Evolutionary conservation across 1,140 invertebrate species (phyloP).

Genomic region (Micrasema minimum): DNA sequence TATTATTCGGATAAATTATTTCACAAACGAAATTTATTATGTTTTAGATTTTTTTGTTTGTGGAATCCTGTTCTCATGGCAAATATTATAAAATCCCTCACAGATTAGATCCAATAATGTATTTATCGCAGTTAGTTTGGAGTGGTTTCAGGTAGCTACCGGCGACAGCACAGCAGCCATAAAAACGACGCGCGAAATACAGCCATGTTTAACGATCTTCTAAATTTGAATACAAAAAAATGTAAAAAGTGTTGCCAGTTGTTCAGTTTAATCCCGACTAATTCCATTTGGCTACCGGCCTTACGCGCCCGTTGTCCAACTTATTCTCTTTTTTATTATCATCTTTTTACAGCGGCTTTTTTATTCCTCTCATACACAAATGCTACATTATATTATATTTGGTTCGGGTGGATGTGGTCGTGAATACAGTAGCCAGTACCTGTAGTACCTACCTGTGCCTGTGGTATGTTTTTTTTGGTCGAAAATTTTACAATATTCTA

Average conservation of each 20-base stretch:
- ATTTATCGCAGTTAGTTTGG: no score
- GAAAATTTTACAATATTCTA: no score
- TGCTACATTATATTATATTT: conserved; percentile 14
- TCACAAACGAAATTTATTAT: no score
- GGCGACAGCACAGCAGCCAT: neutral
- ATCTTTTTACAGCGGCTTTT: conserved; percentile 33
- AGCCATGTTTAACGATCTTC: conserved; percentile 11
- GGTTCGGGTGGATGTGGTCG: conserved; percentile 1
- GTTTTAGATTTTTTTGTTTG: no score
- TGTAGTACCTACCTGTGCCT: conserved; percentile 5
- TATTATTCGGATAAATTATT: no score
- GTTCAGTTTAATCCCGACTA: conserved; percentile 44
- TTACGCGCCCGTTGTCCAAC: conserved; percentile 42
- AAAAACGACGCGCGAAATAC: conserved; percentile 25
- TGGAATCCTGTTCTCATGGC: no score
- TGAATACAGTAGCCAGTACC: conserved; percentile 4
- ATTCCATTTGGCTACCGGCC: conserved; percentile 49
- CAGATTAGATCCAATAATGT: no score
- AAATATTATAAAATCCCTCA: no score
- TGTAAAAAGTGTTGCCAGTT: conserved; percentile 27
- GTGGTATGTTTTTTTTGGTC: no score
- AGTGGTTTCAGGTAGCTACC: conserved; percentile 1
- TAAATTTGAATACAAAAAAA: conserved; percentile 27
- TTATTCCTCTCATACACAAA: conserved; percentile 25
- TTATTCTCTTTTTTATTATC: conserved; percentile 39